These are phyloP conservation scores for Daphoenositta chrysoptera DNA, from an alignment of 2,113 vertebrate species.

Conservation along the genomic window DNA sequence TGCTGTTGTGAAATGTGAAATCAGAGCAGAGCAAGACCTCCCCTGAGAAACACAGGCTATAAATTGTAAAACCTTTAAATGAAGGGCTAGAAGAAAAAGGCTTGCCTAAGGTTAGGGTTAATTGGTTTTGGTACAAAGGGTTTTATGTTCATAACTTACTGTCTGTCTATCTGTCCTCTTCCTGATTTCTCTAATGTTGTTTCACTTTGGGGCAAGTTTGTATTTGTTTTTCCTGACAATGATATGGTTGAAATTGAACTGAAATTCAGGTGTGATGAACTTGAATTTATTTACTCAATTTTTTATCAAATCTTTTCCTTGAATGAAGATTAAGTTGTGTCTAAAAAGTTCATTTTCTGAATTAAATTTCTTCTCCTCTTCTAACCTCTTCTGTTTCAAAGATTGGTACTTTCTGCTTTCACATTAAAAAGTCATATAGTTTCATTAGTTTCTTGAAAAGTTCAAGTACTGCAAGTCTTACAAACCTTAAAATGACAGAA, in stretches of 20 bases:
- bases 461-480: background rate
- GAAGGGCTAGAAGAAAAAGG: conserved; percentile 58
- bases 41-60: conserved; percentile 71
- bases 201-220: conserved; percentile 60
- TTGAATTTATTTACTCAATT: conserved; percentile 34
- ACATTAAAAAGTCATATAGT: background rate
- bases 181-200: conserved; percentile 66
- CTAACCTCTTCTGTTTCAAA: background rate
- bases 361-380: background rate
- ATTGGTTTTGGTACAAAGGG: conserved; percentile 74
- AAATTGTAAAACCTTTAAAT: conserved; percentile 73
- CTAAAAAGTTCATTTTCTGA: background rate
- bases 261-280: conserved; percentile 45
- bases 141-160: conserved; percentile 76
- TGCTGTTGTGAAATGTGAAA: conserved; percentile 60
- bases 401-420: background rate
- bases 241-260: conserved; percentile 47
- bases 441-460: background rate
- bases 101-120: conserved; percentile 71
- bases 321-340: background rate
- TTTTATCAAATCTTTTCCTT: conserved; percentile 20
- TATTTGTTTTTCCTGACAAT: conserved; percentile 58
- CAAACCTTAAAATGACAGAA: background rate
- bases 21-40: conserved; percentile 70
- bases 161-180: conserved; percentile 72